These are phyloP conservation scores for Drosophila meridiana DNA, from an alignment of 2,888 invertebrate genomes.

Conservation along the genomic window DNA sequence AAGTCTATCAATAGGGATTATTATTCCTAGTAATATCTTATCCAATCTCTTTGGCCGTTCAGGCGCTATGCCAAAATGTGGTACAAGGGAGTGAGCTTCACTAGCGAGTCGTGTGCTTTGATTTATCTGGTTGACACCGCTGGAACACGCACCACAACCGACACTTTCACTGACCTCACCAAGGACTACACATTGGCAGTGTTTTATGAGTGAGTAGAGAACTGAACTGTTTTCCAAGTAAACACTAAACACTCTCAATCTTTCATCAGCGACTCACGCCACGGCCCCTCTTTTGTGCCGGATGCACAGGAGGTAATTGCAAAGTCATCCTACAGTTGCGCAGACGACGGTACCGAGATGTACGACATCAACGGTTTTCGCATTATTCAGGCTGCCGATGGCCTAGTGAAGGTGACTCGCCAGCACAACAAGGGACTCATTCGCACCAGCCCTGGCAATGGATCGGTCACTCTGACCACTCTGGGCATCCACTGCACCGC, in stretches of 20 bases:
- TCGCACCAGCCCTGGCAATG: constrained; percentile 93
- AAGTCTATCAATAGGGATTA: constrained; percentile 43
- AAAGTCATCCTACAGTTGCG: constrained; percentile 91
- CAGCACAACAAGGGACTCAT: constrained; percentile 92
- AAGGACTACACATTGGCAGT: constrained; percentile 94
- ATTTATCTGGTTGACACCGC: constrained; percentile 95
- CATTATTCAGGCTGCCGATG: constrained; percentile 93
- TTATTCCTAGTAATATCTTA: too few relatives aligned
- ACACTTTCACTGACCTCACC: constrained; percentile 93
- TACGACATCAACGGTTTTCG: constrained; percentile 95
- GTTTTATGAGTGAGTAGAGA: constrained; percentile 89
- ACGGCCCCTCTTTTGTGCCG: constrained; percentile 90
- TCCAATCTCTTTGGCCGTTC: not conserved
- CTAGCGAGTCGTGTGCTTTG: constrained; percentile 93
- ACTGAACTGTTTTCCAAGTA: not conserved
- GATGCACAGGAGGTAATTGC: constrained; percentile 91
- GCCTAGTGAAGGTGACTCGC: constrained; percentile 89
- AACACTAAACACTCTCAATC: not conserved
- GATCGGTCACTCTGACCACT: constrained; percentile 93
- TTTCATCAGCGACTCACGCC: constrained; percentile 88
- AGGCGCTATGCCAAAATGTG: constrained; percentile 95
- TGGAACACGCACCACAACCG: constrained; percentile 94
- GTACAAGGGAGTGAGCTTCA: constrained; percentile 96
- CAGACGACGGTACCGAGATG: constrained; percentile 93
- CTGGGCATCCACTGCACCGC: constrained; percentile 95